Evolutionary conservation across 1,140 invertebrate genomes (phyloP).

Genomic region (Ptiloglossa arizonensis): DNA sequence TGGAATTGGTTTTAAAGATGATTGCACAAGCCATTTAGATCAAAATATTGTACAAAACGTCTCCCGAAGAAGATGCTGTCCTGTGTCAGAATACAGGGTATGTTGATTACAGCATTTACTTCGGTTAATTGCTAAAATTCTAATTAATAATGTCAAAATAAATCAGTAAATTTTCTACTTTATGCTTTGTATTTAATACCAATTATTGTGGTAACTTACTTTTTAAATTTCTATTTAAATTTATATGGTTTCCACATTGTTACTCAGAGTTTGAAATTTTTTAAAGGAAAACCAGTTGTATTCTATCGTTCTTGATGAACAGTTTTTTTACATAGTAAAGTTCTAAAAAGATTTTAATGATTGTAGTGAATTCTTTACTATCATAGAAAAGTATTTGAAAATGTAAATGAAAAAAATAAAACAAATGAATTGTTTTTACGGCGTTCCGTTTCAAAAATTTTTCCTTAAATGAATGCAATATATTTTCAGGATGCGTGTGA

Average conservation of each 20-base stretch:
- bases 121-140: not conserved
- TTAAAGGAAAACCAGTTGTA: not conserved
- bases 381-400: not conserved
- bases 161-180: not conserved
- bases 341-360: too few species aligned
- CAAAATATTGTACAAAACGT: slow-evolving; percentile 91
- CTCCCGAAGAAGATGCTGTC: slow-evolving; percentile 75
- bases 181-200: not conserved
- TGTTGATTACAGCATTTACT: slow-evolving; percentile 16
- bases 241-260: too few species aligned
- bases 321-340: too few species aligned
- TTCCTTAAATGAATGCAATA: not conserved
- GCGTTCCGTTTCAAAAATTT: not conserved
- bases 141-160: too few species aligned
- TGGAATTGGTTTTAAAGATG: slow-evolving; percentile 95
- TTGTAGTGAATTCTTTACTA: not conserved
- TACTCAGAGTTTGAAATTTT: not conserved
- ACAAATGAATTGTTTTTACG: not conserved
- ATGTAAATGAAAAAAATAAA: not conserved
- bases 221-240: not conserved
- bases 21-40: slow-evolving; percentile 91
- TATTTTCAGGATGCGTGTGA: slow-evolving; percentile 45
- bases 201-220: not conserved
- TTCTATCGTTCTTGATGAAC: not conserved
- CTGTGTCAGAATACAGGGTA: slow-evolving; percentile 74